A percentile compares a stretch with the other conserved stretches of the same genome.
These are phyloP conservation scores for Drosophila hydei DNA, from an alignment of 1,140 invertebrate genomes.

Conservation along the genomic window DNA sequence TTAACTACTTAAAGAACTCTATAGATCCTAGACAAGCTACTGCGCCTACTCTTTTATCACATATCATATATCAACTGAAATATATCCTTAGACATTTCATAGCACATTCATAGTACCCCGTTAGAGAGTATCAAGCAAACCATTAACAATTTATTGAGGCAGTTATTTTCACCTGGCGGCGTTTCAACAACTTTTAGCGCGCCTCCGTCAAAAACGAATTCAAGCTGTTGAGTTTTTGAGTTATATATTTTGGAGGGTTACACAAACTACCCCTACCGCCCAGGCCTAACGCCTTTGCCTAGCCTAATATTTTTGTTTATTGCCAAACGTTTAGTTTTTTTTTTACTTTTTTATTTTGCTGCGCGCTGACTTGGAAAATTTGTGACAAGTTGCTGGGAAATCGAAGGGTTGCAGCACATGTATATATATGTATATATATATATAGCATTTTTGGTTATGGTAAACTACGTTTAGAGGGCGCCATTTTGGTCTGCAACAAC, in stretches of 20 bases:
- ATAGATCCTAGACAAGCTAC: no score
- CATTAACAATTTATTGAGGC: slow-evolving; percentile 20
- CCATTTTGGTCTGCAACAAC: slow-evolving; percentile 62
- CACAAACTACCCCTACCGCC: background rate
- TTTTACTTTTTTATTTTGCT: slow-evolving; percentile 23
- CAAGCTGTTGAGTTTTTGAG: slow-evolving; percentile 36
- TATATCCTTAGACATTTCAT: background rate
- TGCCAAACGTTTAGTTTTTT: slow-evolving; percentile 44
- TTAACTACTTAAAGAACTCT: no score
- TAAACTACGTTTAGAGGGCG: slow-evolving; percentile 50
- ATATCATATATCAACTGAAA: no score
- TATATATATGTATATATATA: background rate
- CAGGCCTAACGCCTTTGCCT: background rate
- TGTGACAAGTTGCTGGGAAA: slow-evolving; percentile 49
- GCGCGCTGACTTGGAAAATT: slow-evolving; percentile 70
- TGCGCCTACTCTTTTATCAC: no score
- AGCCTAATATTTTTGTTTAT: slow-evolving; percentile 27
- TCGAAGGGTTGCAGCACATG: slow-evolving; percentile 52
- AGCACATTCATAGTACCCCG: background rate
- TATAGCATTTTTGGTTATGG: slow-evolving; percentile 42
- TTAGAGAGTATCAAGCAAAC: background rate
- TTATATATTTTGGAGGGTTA: slow-evolving; percentile 28
- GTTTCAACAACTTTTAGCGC: slow-evolving; percentile 44
- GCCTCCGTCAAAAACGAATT: slow-evolving; percentile 28
- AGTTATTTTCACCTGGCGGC: slow-evolving; percentile 29